Conservation (phyloP, 2,888 invertebrate species). For the Leptopilina drosophilae region DNA sequence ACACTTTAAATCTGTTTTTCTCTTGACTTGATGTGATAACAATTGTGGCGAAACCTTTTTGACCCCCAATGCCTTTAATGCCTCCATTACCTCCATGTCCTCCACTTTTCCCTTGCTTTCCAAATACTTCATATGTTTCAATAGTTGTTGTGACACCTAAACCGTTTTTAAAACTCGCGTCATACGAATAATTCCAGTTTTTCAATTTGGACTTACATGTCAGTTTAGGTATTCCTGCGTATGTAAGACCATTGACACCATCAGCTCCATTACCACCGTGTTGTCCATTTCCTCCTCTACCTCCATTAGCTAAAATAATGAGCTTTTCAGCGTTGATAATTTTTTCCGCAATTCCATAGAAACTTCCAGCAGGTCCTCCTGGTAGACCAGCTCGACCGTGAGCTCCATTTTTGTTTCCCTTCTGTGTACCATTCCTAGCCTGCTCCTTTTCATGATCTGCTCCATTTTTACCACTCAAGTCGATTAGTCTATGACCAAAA, state of each 20-base stretch:
- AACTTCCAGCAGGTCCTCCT: background rate
- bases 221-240: background rate
- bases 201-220: too few species aligned
- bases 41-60: background rate
- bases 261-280: background rate
- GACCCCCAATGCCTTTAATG: background rate
- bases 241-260: background rate
- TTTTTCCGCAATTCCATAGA: background rate
- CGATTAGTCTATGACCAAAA: background rate
- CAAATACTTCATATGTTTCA: too few species aligned
- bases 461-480: background rate
- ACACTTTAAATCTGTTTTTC: too few species aligned
- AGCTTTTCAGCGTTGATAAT: background rate
- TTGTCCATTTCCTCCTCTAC: background rate
- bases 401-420: background rate
- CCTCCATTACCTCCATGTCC: background rate
- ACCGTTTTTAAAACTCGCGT: too few species aligned
- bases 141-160: too few species aligned
- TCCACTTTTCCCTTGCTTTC: background rate
- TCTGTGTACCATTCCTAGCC: background rate
- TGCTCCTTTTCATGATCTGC: background rate
- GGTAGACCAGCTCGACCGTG: background rate
- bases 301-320: background rate
- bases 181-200: too few species aligned
- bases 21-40: background rate